Percentiles rank a stretch among this genome's conserved stretches.
Evolutionary conservation across 2,888 invertebrate genomes (phyloP).

Genomic region (Luperina nickerlii): DNA sequence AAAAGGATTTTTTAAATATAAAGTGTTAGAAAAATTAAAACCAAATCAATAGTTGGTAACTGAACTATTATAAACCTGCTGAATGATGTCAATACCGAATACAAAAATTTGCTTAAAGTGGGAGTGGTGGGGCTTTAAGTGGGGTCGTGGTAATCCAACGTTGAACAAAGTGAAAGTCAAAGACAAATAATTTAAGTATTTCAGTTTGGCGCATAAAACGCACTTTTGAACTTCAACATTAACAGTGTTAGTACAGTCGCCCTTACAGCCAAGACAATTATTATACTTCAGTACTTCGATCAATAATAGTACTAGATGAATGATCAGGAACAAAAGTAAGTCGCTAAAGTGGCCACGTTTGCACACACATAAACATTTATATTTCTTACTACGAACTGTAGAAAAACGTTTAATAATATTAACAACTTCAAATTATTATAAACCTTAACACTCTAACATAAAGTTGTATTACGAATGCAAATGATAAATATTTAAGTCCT

Average conservation of each 20-base stretch:
- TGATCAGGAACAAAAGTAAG: too few relatives aligned
- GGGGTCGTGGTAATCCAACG: too few relatives aligned
- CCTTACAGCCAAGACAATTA: neutral
- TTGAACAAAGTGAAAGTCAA: neutral
- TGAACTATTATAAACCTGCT: neutral
- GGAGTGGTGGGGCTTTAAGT: too few relatives aligned
- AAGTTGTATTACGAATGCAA: too few relatives aligned
- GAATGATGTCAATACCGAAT: neutral
- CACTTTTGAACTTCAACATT: neutral
- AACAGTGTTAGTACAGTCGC: neutral
- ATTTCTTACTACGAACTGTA: too few relatives aligned
- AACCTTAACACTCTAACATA: too few relatives aligned
- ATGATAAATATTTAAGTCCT: too few relatives aligned
- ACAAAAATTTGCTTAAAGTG: neutral
- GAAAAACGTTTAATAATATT: too few relatives aligned
- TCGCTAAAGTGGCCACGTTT: too few relatives aligned
- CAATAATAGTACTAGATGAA: too few relatives aligned
- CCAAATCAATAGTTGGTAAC: neutral
- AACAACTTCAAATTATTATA: too few relatives aligned
- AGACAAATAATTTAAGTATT: neutral
- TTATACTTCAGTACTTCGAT: neutral
- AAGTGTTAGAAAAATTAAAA: neutral
- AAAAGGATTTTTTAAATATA: neutral
- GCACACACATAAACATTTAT: too few relatives aligned
- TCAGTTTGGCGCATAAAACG: neutral